phyloP scores from a whole-genome alignment of 2,113 vertebrate genomes.

The Dinomys branickii region DNA sequence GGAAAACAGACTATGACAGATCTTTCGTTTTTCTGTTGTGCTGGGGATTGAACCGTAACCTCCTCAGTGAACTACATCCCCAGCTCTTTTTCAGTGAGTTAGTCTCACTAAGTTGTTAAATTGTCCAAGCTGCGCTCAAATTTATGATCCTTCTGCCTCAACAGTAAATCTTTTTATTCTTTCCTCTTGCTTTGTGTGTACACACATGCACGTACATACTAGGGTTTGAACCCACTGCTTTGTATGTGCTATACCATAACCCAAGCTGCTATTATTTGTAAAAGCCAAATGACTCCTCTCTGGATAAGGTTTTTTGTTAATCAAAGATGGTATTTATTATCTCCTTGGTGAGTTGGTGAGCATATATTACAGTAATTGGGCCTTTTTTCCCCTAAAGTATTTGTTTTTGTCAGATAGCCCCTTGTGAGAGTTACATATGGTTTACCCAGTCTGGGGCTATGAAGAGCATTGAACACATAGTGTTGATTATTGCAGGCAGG shows the following conservation, averaged over 20 bases:
- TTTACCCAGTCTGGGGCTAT: background rate
- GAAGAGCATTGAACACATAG: background rate
- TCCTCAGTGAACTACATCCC: background rate
- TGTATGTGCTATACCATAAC: background rate
- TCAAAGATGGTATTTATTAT: background rate
- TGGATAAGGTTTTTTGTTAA: background rate
- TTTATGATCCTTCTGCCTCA: background rate
- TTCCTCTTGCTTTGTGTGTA: background rate
- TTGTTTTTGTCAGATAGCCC: background rate
- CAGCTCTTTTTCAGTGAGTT: background rate
- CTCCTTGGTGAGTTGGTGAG: background rate
- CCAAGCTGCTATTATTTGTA: background rate
- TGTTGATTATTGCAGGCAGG: background rate
- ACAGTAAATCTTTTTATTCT: background rate
- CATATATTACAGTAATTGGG: background rate
- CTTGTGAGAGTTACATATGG: background rate
- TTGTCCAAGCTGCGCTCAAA: background rate
- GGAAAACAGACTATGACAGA: background rate
- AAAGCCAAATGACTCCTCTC: background rate
- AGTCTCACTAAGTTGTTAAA: background rate
- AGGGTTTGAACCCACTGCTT: background rate
- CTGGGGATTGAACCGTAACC: background rate
- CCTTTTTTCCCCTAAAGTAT: background rate
- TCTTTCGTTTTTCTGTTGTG: background rate
- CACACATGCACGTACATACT: background rate